Percentiles rank a stretch among this genome's conserved stretches.
These are phyloP conservation scores for Plumapathes pennacea DNA, from an alignment of 92 coral and sea anemone species.

Conservation along the genomic window DNA sequence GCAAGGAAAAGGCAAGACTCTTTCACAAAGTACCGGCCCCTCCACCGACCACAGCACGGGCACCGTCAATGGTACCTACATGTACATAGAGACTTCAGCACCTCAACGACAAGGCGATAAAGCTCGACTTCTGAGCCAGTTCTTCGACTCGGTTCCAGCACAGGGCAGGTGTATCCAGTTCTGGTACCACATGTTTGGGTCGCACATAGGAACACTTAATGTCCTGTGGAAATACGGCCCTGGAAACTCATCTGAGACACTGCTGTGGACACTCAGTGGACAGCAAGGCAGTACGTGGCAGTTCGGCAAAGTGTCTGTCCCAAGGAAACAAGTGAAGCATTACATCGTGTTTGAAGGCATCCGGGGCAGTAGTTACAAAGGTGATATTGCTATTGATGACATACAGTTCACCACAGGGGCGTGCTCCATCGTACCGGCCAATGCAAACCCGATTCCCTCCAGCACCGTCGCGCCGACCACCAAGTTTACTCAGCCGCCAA, in stretches of 20 bases:
- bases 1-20: slow-evolving; percentile 72
- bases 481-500: slow-evolving; percentile 64
- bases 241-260: slow-evolving; percentile 70
- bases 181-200: slow-evolving; percentile 97
- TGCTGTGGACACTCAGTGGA: slow-evolving; percentile 78
- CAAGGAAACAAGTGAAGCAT: slow-evolving; percentile 25
- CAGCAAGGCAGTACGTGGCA: slow-evolving; percentile 75
- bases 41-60: slow-evolving; percentile 88
- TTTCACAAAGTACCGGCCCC: slow-evolving; percentile 78
- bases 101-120: slow-evolving; percentile 80
- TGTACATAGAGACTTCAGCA: slow-evolving; percentile 92
- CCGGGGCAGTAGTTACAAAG: slow-evolving; percentile 71
- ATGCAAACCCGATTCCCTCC: slow-evolving; percentile 59
- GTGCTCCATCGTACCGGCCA: slow-evolving; percentile 64
- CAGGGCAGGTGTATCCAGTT: slow-evolving; percentile 75
- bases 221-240: slow-evolving; percentile 76
- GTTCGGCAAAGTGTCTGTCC: slow-evolving; percentile 71
- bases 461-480: slow-evolving; percentile 56
- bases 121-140: slow-evolving; percentile 75
- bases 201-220: slow-evolving; percentile 74
- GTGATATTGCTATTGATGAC: slow-evolving; percentile 97
- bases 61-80: slow-evolving; percentile 78
- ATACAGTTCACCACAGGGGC: slow-evolving; percentile 55
- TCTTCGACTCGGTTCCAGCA: slow-evolving; percentile 51
- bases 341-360: slow-evolving; percentile 86